These are phyloP conservation scores for Oasisia sp. DNA, from an alignment of 2,888 invertebrate genomes.

Conservation along the genomic window DNA sequence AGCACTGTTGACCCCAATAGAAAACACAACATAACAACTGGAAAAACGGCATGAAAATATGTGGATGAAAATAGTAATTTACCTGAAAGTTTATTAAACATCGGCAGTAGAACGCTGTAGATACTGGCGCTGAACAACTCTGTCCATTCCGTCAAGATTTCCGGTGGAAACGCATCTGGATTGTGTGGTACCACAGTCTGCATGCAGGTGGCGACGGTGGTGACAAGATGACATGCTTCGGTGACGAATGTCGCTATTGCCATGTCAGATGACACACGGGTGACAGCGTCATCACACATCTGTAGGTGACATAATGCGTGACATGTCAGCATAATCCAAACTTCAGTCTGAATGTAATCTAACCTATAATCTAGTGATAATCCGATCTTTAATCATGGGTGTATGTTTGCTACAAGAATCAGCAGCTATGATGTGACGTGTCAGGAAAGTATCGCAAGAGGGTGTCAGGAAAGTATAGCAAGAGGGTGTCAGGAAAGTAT, in stretches of 20 bases:
- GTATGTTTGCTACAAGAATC: no score
- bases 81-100: constrained; percentile 68
- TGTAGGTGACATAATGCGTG: background rate
- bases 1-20: background rate
- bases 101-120: constrained; percentile 68
- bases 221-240: constrained; percentile 23
- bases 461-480: no score
- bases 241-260: constrained; percentile 17
- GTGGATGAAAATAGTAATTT: background rate
- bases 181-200: constrained; percentile 37
- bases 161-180: constrained; percentile 45
- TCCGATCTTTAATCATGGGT: no score
- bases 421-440: no score
- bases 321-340: background rate
- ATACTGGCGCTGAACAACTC: constrained; percentile 79
- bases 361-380: background rate
- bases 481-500: no score
- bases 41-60: background rate
- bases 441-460: no score
- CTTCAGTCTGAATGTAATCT: background rate
- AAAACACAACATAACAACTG: background rate
- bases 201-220: constrained; percentile 51
- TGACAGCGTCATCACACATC: background rate
- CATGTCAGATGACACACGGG: constrained; percentile 7
- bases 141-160: constrained; percentile 78